These are phyloP conservation scores for Bujurquina vittata DNA, from an alignment of 2,113 vertebrate genomes.

Conservation along the genomic window DNA sequence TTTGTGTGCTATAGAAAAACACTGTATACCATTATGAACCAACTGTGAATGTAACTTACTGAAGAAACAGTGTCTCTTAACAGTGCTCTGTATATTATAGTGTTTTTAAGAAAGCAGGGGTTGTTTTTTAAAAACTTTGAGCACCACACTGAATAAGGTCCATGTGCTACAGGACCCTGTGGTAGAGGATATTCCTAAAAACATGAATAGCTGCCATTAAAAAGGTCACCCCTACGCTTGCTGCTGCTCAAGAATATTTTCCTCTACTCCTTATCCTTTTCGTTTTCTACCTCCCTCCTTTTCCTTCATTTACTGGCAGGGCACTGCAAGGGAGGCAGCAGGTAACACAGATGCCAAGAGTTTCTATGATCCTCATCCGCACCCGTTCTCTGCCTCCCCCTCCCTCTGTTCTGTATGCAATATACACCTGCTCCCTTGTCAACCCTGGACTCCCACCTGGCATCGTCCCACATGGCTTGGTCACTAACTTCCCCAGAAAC, in stretches of 20 bases:
- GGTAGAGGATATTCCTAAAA: conserved; percentile 3
- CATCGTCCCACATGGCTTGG: conserved; percentile 52
- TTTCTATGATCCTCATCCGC: conserved; percentile 37
- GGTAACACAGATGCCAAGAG: conserved; percentile 71
- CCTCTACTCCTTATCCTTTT: conserved; percentile 2
- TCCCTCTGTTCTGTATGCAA: conserved; percentile 53
- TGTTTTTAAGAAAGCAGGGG: background rate
- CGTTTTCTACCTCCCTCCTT: background rate
- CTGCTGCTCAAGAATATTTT: conserved; percentile 14
- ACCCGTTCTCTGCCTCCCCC: background rate
- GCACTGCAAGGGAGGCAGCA: conserved; percentile 55
- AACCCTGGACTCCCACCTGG: conserved; percentile 57
- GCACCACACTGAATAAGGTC: background rate
- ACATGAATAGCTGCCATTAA: conserved; percentile 2
- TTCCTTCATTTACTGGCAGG: conserved; percentile 34
- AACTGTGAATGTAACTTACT: too few species aligned
- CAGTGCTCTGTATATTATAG: background rate
- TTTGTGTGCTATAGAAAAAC: background rate
- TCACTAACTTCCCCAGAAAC: conserved; percentile 24
- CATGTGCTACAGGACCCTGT: background rate
- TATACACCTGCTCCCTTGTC: conserved; percentile 73
- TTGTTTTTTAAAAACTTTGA: background rate
- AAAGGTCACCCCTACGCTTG: conserved; percentile 24
- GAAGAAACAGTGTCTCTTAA: background rate
- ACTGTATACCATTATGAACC: background rate